Percentiles rank a stretch among this genome's conserved stretches.
Evolutionary conservation across 2,113 vertebrate genomes (phyloP).

Genomic region (Corythaeola cristata): DNA sequence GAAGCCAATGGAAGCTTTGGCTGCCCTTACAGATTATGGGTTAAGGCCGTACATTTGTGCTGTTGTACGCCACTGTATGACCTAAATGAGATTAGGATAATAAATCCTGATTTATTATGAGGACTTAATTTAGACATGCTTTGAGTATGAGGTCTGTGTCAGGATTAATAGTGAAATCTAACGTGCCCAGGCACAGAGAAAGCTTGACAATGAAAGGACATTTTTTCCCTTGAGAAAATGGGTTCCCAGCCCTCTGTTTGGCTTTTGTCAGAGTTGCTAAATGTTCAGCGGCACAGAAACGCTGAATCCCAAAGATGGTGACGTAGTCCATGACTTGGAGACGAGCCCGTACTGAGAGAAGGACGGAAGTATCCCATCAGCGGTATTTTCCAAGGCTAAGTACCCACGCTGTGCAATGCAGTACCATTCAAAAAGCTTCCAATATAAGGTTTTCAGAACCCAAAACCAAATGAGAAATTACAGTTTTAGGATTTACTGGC

Average conservation of each 20-base stretch:
- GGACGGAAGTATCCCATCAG: neutral
- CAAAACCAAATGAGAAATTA: neutral
- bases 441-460: neutral
- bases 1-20: slow-evolving; percentile 17
- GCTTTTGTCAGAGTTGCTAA: neutral
- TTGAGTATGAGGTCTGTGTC: slow-evolving; percentile 49
- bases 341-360: neutral
- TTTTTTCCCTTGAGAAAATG: slow-evolving; percentile 58
- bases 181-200: slow-evolving; percentile 39
- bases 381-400: neutral
- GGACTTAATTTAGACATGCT: slow-evolving; percentile 52
- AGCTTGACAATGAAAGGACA: slow-evolving; percentile 12
- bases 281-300: neutral
- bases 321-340: neutral
- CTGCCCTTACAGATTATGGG: slow-evolving; percentile 28
- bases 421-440: neutral
- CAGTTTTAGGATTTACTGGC: neutral
- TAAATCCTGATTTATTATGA: slow-evolving; percentile 67
- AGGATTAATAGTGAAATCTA: slow-evolving; percentile 53
- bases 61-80: slow-evolving; percentile 45
- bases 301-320: slow-evolving; percentile 12
- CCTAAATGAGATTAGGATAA: slow-evolving; percentile 67
- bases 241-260: slow-evolving; percentile 45
- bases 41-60: slow-evolving; percentile 21
- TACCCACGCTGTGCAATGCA: neutral